phyloP scores from a whole-genome alignment of 2,797 vertebrate genomes.

The Graptemys geographica region DNA sequence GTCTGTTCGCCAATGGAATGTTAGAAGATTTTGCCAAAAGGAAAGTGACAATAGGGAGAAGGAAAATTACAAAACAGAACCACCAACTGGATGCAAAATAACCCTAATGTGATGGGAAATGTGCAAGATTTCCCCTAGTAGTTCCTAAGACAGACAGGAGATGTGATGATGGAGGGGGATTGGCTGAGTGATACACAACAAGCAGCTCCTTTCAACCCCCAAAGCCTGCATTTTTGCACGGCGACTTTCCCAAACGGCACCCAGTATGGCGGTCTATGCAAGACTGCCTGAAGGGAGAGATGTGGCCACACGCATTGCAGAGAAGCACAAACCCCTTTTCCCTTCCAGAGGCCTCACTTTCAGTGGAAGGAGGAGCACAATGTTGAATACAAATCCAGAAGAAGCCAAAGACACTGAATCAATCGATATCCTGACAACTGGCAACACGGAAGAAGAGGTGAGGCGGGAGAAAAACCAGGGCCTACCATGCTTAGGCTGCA shows the following conservation, averaged over 20 bases:
- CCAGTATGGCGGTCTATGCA: background rate
- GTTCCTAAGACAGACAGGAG: slow-evolving; percentile 4
- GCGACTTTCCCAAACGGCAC: background rate
- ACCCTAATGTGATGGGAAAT: background rate
- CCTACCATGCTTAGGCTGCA: background rate
- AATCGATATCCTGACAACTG: background rate
- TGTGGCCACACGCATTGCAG: background rate
- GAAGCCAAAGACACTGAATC: background rate
- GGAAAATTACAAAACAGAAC: slow-evolving; percentile 6
- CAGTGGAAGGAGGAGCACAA: fast-evolving
- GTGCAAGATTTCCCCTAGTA: background rate
- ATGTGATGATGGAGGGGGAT: background rate
- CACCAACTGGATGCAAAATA: background rate
- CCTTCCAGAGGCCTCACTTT: background rate
- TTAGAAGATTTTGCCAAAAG: slow-evolving; percentile 16
- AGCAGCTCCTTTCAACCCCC: background rate
- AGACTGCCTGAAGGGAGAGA: background rate
- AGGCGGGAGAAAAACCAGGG: background rate
- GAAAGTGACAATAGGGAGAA: no score
- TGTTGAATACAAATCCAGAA: background rate
- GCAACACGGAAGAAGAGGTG: background rate
- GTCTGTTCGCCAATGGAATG: slow-evolving; percentile 4
- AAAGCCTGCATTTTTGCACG: background rate
- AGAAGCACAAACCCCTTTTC: background rate
- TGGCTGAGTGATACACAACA: background rate